phyloP scores from a whole-genome alignment of 2,113 vertebrate species.

The Hyperopisus bebe region DNA sequence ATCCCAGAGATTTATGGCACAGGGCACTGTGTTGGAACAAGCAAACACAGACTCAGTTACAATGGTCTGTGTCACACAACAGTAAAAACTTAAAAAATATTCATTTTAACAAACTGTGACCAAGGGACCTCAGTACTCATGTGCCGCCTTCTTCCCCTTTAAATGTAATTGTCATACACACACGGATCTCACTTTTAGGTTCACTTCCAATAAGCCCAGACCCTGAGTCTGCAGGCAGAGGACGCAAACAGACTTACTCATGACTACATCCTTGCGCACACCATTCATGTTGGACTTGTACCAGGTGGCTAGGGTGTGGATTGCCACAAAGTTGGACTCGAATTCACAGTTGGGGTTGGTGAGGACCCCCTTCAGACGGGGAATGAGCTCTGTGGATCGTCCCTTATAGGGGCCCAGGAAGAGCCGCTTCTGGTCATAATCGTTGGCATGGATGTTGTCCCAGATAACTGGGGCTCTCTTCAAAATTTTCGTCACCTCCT shows the following conservation, averaged over 20 bases:
- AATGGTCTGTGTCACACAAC: too few relatives aligned
- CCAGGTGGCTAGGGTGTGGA: constrained; percentile 93
- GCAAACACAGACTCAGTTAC: too few relatives aligned
- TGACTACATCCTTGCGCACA: constrained; percentile 78
- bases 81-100: background rate
- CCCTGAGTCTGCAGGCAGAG: background rate
- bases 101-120: background rate
- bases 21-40: background rate
- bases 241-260: constrained; percentile 69
- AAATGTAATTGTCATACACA: background rate
- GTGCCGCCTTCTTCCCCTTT: background rate
- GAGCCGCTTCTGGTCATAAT: constrained; percentile 94
- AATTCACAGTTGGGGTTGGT: constrained; percentile 99
- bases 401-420: constrained; percentile 95
- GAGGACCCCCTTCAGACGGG: constrained; percentile 84
- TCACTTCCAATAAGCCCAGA: background rate
- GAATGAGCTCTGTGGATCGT: constrained; percentile 85
- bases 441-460: constrained; percentile 98
- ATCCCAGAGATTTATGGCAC: background rate
- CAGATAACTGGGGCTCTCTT: constrained; percentile 91
- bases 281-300: constrained; percentile 79
- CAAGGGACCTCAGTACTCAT: background rate
- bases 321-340: constrained; percentile 92
- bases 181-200: background rate
- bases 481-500: constrained; percentile 87